A percentile compares a stretch with the other conserved stretches of the same genome.
Evolutionary conservation across 2,113 vertebrate species (phyloP).

Genomic region (Thermophis baileyi): DNA sequence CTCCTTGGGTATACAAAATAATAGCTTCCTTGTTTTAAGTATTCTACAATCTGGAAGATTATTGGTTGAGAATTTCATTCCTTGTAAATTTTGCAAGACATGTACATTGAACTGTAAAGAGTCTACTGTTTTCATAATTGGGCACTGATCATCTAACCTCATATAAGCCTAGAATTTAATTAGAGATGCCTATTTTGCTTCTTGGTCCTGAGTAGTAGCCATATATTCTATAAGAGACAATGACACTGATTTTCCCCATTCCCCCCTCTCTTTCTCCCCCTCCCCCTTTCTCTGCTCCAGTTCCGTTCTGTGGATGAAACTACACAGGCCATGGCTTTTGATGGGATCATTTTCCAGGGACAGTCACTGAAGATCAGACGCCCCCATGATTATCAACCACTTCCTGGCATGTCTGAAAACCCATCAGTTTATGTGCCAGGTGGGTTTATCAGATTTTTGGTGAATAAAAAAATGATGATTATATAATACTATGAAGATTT

Average conservation of each 20-base stretch:
- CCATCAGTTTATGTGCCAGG: conserved; percentile 92
- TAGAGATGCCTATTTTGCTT: not conserved
- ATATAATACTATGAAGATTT: not conserved
- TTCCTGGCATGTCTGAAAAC: conserved; percentile 93
- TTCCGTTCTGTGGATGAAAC: conserved; percentile 93
- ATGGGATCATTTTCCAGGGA: conserved; percentile 93
- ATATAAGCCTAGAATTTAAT: not conserved
- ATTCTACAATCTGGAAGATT: not conserved
- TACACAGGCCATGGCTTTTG: conserved; percentile 91
- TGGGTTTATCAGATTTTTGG: conserved; percentile 35
- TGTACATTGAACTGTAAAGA: not conserved
- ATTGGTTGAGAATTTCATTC: not conserved
- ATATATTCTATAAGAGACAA: not conserved
- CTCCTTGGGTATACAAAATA: not conserved
- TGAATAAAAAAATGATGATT: not conserved
- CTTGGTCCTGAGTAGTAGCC: not conserved
- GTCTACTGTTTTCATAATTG: not conserved
- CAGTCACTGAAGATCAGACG: conserved; percentile 91
- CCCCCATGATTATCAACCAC: conserved; percentile 89
- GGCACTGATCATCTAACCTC: not conserved
- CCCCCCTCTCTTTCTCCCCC: too few species aligned
- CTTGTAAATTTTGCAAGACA: not conserved
- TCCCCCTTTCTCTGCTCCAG: conserved; percentile 49
- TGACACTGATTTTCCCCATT: not conserved
- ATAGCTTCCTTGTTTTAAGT: not conserved